A percentile compares a stretch with the other conserved stretches of the same genome.
These are phyloP conservation scores for Streblospio benedicti DNA, from an alignment of 1,140 invertebrate species.

Conservation along the genomic window DNA sequence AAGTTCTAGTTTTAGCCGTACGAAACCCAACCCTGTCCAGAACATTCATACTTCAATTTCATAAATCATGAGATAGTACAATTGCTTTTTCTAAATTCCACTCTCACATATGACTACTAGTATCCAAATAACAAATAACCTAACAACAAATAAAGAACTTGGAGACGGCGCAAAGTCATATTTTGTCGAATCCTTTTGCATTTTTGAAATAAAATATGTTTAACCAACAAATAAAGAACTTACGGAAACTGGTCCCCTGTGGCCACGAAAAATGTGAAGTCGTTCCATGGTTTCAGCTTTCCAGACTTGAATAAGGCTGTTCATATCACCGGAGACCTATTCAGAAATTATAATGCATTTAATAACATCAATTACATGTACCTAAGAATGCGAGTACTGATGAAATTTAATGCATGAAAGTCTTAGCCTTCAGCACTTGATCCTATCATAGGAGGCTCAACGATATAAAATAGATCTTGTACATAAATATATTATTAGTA, in stretches of 20 bases:
- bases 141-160: too few species aligned
- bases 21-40: too few species aligned
- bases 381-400: too few species aligned
- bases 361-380: too few species aligned
- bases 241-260: slow-evolving; percentile 48
- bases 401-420: too few species aligned
- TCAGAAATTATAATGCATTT: slow-evolving; percentile 15
- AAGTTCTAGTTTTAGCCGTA: slow-evolving; percentile 9
- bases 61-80: background rate
- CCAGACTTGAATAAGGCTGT: slow-evolving; percentile 74
- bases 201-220: too few species aligned
- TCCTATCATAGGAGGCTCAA: too few species aligned
- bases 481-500: background rate
- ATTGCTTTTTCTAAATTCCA: background rate
- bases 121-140: background rate
- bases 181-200: too few species aligned
- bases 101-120: background rate
- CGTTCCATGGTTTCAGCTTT: slow-evolving; percentile 65
- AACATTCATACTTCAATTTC: background rate
- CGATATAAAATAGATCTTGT: background rate
- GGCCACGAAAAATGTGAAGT: slow-evolving; percentile 64
- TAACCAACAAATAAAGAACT: slow-evolving; percentile 21
- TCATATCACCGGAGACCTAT: slow-evolving; percentile 64
- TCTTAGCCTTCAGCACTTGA: too few species aligned
- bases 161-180: too few species aligned